Percentiles rank a stretch among this genome's conserved stretches.
phyloP scores from a whole-genome alignment of 2,113 vertebrate genomes.

The Hydrolagus affinis region DNA sequence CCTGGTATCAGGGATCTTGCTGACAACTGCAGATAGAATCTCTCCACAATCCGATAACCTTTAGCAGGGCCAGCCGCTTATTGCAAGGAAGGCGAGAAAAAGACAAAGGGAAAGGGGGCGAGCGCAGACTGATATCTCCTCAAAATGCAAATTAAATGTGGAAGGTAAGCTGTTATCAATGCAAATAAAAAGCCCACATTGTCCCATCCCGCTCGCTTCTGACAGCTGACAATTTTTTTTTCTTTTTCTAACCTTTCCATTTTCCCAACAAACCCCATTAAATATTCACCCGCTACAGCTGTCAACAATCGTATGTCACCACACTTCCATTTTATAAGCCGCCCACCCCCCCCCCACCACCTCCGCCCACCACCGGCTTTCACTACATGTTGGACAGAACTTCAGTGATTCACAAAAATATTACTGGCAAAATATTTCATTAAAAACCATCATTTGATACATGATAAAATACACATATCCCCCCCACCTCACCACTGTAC shows the following conservation, averaged over 20 bases:
- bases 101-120: neutral
- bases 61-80: neutral
- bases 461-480: no score
- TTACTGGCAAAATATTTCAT: no score
- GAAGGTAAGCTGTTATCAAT: neutral
- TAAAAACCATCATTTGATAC: no score
- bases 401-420: neutral
- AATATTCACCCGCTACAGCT: neutral
- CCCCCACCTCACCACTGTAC: no score
- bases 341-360: no score
- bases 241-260: conserved; percentile 9
- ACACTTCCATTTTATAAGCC: neutral
- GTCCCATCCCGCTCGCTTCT: neutral
- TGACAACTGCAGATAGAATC: conserved; percentile 31
- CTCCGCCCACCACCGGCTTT: neutral
- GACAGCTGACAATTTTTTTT: conserved; percentile 17
- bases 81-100: neutral
- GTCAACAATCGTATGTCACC: neutral
- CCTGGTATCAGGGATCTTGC: conserved; percentile 29
- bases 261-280: neutral
- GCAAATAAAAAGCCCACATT: conserved; percentile 2
- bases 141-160: conserved; percentile 7
- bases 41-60: conserved; percentile 16
- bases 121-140: neutral
- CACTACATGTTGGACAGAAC: neutral